Conservation (phyloP, 2,888 invertebrate species). For the Pediacus dermestoides region DNA sequence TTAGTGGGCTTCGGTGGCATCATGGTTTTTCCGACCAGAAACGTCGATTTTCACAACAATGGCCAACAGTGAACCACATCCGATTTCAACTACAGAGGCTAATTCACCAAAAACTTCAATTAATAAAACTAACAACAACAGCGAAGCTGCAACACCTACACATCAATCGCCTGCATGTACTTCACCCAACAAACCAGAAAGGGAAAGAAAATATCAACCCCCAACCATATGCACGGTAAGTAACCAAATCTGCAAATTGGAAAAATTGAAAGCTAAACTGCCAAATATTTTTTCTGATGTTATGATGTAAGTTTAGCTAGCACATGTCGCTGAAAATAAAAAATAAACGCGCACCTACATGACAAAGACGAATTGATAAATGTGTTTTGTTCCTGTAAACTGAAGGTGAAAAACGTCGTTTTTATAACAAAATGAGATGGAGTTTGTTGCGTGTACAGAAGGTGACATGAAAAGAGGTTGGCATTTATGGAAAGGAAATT, state of each 20-base stretch:
- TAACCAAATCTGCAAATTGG: conserved; percentile 8
- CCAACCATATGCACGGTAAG: conserved; percentile 50
- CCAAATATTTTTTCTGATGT: too few relatives aligned
- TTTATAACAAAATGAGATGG: conserved; percentile 7
- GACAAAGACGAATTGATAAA: conserved; percentile 6
- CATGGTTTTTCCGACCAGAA: conserved; percentile 51
- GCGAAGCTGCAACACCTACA: conserved; percentile 12
- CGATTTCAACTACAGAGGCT: conserved; percentile 16
- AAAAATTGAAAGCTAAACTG: too few relatives aligned
- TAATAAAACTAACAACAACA: conserved; percentile 1
- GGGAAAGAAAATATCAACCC: conserved; percentile 41
- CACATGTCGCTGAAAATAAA: background rate
- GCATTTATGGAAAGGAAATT: conserved; percentile 46
- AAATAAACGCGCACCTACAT: background rate
- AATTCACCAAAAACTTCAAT: conserved; percentile 13
- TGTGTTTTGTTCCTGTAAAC: too few relatives aligned
- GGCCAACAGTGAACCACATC: conserved; percentile 26
- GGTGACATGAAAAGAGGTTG: conserved; percentile 44
- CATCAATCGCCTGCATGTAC: conserved; percentile 13
- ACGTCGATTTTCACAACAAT: conserved; percentile 39
- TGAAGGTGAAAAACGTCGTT: background rate
- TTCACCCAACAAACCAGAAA: conserved; percentile 24
- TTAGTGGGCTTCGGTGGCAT: conserved; percentile 53
- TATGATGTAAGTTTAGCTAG: too few relatives aligned
- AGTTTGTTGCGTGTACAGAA: conserved; percentile 36